These are phyloP conservation scores for Agrenia bidenticulata DNA, from an alignment of 2,888 invertebrate genomes.

Conservation along the genomic window DNA sequence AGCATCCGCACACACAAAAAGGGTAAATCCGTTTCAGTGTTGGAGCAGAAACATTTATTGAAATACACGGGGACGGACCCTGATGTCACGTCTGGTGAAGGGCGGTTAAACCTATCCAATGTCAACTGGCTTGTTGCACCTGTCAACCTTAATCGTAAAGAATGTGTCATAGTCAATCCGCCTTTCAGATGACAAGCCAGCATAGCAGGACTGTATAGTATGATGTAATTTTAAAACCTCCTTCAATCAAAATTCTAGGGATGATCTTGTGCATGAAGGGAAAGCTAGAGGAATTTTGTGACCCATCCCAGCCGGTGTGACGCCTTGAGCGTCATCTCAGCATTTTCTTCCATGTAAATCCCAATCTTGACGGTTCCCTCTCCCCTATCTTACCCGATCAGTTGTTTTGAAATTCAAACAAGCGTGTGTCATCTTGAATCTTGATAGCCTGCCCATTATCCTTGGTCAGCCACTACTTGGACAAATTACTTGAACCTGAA, in stretches of 20 bases:
- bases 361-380: neutral
- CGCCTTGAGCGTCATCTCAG: slow-evolving; percentile 33
- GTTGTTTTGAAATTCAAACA: slow-evolving; percentile 11
- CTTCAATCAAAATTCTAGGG: slow-evolving; percentile 19
- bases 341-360: slow-evolving; percentile 17
- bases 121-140: slow-evolving; percentile 50
- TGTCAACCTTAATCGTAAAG: slow-evolving; percentile 46
- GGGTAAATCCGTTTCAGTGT: too few species aligned
- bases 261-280: slow-evolving; percentile 22
- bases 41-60: too few species aligned
- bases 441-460: too few species aligned
- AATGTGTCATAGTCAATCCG: slow-evolving; percentile 40
- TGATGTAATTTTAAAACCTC: neutral
- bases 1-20: too few species aligned
- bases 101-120: slow-evolving; percentile 31
- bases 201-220: neutral
- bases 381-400: neutral
- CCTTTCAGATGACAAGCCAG: slow-evolving; percentile 49
- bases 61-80: neutral
- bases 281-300: slow-evolving; percentile 41
- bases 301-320: slow-evolving; percentile 43
- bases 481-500: too few species aligned
- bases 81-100: neutral
- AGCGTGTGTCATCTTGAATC: too few species aligned
- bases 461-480: too few species aligned